Conservation (phyloP, 2,888 invertebrate species). For the Melinaea marsaeus region DNA sequence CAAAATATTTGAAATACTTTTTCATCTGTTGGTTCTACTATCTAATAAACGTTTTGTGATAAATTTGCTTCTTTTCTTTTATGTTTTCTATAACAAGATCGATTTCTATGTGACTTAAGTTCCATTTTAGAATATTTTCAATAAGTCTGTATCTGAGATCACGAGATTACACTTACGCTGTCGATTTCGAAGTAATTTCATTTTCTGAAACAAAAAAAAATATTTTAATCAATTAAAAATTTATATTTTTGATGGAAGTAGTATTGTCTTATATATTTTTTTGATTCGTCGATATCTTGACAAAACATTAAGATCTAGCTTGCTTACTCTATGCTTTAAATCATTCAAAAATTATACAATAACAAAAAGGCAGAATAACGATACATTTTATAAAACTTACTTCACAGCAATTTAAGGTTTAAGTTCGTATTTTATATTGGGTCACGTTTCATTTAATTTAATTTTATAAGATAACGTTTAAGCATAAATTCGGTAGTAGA, state of each 20-base stretch:
- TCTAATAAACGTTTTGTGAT: constrained; percentile 52
- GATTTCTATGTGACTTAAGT: constrained; percentile 47
- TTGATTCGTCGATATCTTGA: no score
- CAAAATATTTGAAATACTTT: constrained; percentile 21
- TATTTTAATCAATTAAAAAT: not conserved
- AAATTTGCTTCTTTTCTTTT: constrained; percentile 50
- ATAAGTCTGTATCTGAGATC: constrained; percentile 52
- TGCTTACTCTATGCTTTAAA: no score
- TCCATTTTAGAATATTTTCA: constrained; percentile 58
- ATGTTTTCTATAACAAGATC: constrained; percentile 54
- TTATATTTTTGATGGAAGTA: not conserved
- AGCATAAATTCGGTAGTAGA: not conserved
- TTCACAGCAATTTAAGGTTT: no score
- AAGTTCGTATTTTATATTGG: not conserved
- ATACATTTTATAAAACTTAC: no score
- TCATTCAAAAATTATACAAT: no score
- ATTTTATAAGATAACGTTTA: not conserved
- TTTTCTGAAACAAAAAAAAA: constrained; percentile 39
- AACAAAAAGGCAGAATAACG: no score
- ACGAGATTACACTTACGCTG: constrained; percentile 47
- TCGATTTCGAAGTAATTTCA: constrained; percentile 24
- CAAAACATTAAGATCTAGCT: no score
- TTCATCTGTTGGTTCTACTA: constrained; percentile 41
- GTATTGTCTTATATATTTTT: no score
- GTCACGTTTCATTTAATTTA: not conserved